phyloP scores from a whole-genome alignment of 2,113 vertebrate genomes.

The Seriola aureovittata region DNA sequence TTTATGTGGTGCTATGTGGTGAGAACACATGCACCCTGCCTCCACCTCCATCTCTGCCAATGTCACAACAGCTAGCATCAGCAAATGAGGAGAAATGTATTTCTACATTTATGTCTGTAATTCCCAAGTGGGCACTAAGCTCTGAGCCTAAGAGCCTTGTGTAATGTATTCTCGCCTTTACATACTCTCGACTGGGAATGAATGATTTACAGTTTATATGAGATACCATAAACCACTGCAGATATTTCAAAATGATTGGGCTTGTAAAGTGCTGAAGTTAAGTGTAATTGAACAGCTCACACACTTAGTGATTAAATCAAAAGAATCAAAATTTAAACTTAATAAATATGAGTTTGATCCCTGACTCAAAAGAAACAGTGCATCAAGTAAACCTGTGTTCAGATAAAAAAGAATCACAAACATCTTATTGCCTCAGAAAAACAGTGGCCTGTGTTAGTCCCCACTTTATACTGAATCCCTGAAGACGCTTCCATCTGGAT shows the following conservation, averaged over 20 bases:
- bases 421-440: not conserved
- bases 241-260: not conserved
- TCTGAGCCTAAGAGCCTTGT: not conserved
- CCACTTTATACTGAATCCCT: not conserved
- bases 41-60: constrained; percentile 33
- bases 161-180: constrained; percentile 17
- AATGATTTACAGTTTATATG: constrained; percentile 19
- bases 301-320: not conserved
- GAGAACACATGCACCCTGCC: constrained; percentile 56
- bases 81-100: constrained; percentile 45
- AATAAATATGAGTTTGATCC: not conserved
- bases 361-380: not conserved
- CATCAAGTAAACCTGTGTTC: not conserved
- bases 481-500: constrained; percentile 6
- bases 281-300: not conserved
- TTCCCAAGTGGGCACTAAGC: constrained; percentile 34
- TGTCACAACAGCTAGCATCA: constrained; percentile 59
- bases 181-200: not conserved
- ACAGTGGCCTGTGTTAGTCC: not conserved
- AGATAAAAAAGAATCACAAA: not conserved
- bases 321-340: not conserved
- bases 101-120: constrained; percentile 41
- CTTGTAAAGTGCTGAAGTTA: not conserved
- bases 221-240: not conserved
- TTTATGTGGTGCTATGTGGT: constrained; percentile 81